Base-by-base conservation (phyloP, 2,113 vertebrate species). In the Bathybates hornii region DNA sequence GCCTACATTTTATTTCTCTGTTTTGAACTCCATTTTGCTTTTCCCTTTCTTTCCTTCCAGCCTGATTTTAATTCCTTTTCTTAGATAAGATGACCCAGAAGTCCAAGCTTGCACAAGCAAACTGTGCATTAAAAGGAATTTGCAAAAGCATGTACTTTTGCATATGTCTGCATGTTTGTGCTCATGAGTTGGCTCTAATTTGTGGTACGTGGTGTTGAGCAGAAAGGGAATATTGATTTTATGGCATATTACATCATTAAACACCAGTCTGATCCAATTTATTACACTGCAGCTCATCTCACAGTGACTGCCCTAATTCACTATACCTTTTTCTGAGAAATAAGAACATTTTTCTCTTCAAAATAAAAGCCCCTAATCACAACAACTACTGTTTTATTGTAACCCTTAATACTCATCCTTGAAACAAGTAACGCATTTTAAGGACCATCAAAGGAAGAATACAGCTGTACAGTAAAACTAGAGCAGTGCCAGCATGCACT, bases 211-310 rank as follows among this genome's bases (percentile, higher is more conserved):
- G 36, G 27, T 7, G 48, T 76, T 9, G 36, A 89, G 38, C 81
- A 91, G 63, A 91, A 38, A 89, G 29, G 32, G 34, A 84, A 71
- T 79, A 88, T 86, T 81, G 80, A 90, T 89, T 89, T 91, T 45
- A 84, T 88, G 71, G 45, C 89, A 85, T 85, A 80, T 73, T 78
- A 81, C 68, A 87, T 89, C 83, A 83, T 89, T 89, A 87, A 86
- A 90, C n/a, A 90, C 73, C 54, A 32, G 19, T 54, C 13, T 73
- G 82, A 87, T 57, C 81, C 48, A 19, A 36, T 84, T 79, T 48
- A 80, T 87, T 34, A 48, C 24, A 45, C n/a, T 8, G 27, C 57
- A 32, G 63, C 61, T 90, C 57, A 14, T 82, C 48, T 50, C 66
- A 53, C 81, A 56, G 45, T 3, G 76, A 56, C 52, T 19, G 34